Percentiles rank a stretch among this genome's conserved stretches.
phyloP scores from a whole-genome alignment of 2,113 vertebrate genomes.

The Xiphias gladius region DNA sequence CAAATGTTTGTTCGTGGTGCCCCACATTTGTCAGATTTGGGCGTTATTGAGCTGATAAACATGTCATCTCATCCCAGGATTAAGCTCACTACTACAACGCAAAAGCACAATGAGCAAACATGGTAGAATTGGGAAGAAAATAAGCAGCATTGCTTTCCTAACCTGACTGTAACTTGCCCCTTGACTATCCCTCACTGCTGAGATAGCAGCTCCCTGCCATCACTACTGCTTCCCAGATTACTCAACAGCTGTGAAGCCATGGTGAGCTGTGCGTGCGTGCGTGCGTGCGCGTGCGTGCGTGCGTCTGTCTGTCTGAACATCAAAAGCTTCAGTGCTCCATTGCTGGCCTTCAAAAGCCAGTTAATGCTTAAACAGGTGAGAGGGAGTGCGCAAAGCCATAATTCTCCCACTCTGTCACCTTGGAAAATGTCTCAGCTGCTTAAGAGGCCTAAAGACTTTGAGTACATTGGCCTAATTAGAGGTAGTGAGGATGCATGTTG shows the following conservation, averaged over 20 bases:
- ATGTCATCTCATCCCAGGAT: neutral
- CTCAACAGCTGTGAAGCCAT: constrained; percentile 18
- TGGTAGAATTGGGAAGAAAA: neutral
- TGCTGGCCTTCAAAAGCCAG: constrained; percentile 62
- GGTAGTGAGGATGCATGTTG: neutral
- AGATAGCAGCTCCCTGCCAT: constrained; percentile 33
- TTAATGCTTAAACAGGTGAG: constrained; percentile 81
- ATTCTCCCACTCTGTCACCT: constrained; percentile 56
- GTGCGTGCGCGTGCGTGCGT: neutral
- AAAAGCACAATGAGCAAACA: constrained; percentile 13
- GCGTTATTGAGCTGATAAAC: neutral
- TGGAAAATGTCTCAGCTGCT: constrained; percentile 44
- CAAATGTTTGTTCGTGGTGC: neutral
- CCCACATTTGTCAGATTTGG: neutral
- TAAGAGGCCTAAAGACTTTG: constrained; percentile 54
- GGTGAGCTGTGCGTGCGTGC: no score
- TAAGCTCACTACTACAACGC: neutral
- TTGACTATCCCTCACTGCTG: constrained; percentile 12
- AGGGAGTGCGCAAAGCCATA: constrained; percentile 55
- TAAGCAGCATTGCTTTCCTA: constrained; percentile 21
- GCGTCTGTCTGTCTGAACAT: constrained; percentile 44
- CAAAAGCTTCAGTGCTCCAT: constrained; percentile 63
- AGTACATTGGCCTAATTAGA: constrained; percentile 43
- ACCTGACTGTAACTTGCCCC: constrained; percentile 35
- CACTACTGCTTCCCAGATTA: constrained; percentile 25